Base-by-base conservation (phyloP, 2,888 invertebrate genomes). In the Agrotis exclamationis region DNA sequence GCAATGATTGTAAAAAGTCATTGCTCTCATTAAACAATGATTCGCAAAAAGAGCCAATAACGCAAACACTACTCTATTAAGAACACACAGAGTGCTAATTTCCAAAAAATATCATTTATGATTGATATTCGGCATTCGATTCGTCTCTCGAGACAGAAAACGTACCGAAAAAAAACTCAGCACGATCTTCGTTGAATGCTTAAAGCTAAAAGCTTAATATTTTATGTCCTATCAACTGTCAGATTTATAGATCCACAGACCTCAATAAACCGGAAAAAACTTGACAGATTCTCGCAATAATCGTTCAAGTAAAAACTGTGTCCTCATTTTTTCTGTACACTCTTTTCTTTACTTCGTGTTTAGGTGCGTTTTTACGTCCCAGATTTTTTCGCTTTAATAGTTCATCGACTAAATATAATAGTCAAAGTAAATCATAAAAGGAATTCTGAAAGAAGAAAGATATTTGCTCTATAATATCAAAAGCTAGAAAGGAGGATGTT, bases 271-370 rank as follows among this genome's bases (percentile, higher is more conserved):
- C 44, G 66, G n/a, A 62, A 76, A 77, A 57, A 65, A 48, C 39
- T 71, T 50, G 50, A 62, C 56, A 47, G 56, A 70, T 62, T 76
- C 76, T 62, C 33, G 73, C 20, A 71, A 75, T 77, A 22, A 50
- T 18, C 24, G 44, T 53, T 60, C 45, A 53, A 50, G 58, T 73
- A 72, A 47, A 77, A 65, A 65, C 76, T n/a, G 16, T 64, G 74
- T 0, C 68, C 79, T 64, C 68, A 68, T 78, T 77, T 74, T 77
- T 78, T 73, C 14, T 45, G 20, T 20, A 13, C 14, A 22, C 24
- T 70, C 22, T 53, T 73, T 56, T 54, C 28, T 48, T 58, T 58
- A 13, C 16, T 6, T 44, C 9, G 20, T 47, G 39, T 54, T 62
- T 57, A 28, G 51, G 1, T 39, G 39, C 11, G 9, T 39, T 33